phyloP scores from a whole-genome alignment of 2,113 vertebrate species.

The Pollachius pollachius region DNA sequence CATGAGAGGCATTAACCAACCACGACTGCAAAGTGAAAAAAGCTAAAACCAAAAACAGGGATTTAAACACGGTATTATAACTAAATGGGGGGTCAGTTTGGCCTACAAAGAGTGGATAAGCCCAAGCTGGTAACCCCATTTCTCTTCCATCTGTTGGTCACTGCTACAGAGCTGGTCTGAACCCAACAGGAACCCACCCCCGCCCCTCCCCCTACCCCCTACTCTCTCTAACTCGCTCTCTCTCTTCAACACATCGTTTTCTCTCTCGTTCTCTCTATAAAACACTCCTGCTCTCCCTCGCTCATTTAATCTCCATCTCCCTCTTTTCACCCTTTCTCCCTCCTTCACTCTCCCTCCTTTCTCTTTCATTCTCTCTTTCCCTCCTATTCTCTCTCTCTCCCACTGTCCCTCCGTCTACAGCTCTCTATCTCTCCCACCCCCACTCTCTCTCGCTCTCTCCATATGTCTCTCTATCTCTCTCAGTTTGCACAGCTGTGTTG shows the following conservation, averaged over 20 bases:
- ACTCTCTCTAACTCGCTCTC: conserved; percentile 5
- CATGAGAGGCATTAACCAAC: background rate
- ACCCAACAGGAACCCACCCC: conserved; percentile 64
- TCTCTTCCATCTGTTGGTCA: conserved; percentile 71
- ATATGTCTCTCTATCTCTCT: conserved; percentile 3
- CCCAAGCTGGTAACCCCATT: conserved; percentile 69
- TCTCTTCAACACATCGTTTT: conserved; percentile 10
- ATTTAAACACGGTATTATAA: conserved; percentile 60
- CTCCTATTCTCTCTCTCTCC: conserved; percentile 11
- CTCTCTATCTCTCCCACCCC: too few species aligned
- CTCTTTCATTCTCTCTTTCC: conserved; percentile 51
- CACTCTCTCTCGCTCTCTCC: conserved; percentile 21
- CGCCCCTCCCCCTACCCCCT: conserved; percentile 48
- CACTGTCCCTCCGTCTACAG: too few species aligned
- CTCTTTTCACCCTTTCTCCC: conserved; percentile 13
- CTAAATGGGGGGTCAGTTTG: conserved; percentile 55
- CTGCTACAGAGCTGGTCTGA: conserved; percentile 61
- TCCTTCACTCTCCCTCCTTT: too few species aligned
- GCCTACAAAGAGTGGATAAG: conserved; percentile 67
- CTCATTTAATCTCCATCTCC: conserved; percentile 51
- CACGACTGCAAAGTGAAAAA: conserved; percentile 8
- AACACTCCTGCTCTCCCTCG: too few species aligned
- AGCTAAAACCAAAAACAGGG: conserved; percentile 30
- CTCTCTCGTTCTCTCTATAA: too few species aligned
- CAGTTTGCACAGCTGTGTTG: conserved; percentile 77